Evolutionary conservation across 2,113 vertebrate species (phyloP).

Genomic region (Silurus meridionalis): DNA sequence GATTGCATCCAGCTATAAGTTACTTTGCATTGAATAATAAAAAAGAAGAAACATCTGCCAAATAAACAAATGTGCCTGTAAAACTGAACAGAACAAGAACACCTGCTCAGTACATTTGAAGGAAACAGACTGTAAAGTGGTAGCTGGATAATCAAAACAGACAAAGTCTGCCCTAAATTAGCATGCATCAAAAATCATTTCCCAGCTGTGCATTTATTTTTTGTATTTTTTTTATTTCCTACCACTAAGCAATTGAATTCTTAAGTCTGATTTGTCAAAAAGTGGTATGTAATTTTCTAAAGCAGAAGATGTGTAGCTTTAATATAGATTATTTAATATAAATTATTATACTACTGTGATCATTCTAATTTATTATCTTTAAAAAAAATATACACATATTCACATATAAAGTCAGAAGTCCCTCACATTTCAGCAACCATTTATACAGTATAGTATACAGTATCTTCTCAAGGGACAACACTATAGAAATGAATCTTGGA

Average conservation of each 20-base stretch:
- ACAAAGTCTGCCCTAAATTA: neutral
- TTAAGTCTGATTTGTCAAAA: neutral
- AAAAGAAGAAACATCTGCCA: neutral
- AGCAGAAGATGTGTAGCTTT: no score
- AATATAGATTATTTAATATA: neutral
- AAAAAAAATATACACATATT: neutral
- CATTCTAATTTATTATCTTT: neutral
- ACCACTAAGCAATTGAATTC: neutral
- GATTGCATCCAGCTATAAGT: no score
- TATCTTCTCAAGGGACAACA: no score
- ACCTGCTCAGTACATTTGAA: neutral
- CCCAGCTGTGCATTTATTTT: neutral
- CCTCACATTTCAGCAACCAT: no score
- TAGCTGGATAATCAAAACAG: neutral
- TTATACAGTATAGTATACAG: no score
- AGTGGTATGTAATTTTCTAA: neutral
- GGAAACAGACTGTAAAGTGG: neutral
- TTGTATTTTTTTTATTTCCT: neutral
- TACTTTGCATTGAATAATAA: no score
- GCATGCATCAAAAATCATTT: neutral
- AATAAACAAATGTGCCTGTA: neutral
- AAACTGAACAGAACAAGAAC: neutral
- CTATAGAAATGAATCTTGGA: no score
- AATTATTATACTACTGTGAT: neutral
- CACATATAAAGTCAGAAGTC: no score